Evolutionary conservation across 2,797 vertebrate species (phyloP).

Genomic region (Eospalax fontanierii): DNA sequence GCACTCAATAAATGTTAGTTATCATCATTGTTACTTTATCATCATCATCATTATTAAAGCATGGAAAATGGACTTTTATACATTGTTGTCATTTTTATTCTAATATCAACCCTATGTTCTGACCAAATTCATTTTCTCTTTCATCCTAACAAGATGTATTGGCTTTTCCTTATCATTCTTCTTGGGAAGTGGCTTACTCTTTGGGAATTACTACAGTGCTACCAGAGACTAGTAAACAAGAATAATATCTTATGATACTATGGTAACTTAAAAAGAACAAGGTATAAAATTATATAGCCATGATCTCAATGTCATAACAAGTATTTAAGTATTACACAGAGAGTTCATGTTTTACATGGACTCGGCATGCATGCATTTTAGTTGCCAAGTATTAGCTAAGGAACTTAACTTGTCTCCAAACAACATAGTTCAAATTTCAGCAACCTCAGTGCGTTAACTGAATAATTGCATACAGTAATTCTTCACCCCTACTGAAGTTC

Average conservation of each 20-base stretch:
- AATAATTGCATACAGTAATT: not conserved
- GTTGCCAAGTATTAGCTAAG: not conserved
- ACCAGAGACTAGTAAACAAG: not conserved
- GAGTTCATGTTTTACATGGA: not conserved
- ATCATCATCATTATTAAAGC: not conserved
- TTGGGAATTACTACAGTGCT: not conserved
- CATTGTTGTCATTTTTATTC: slow-evolving; percentile 28
- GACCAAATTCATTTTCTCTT: slow-evolving; percentile 16
- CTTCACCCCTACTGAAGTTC: not conserved
- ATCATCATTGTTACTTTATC: not conserved
- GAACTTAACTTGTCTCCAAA: not conserved
- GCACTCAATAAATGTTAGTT: not conserved
- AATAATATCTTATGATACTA: not conserved
- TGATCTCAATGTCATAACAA: not conserved
- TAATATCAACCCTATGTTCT: not conserved
- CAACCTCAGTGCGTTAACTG: not conserved
- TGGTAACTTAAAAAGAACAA: not conserved
- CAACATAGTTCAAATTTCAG: not conserved
- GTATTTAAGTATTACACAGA: not conserved
- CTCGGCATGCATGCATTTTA: not conserved
- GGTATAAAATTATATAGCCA: not conserved
- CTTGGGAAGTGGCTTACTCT: not conserved
- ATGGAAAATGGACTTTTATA: not conserved
- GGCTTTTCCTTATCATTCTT: not conserved
- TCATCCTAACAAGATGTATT: not conserved